Base-by-base conservation (phyloP, 2,888 invertebrate species). In the Xestia c-nigrum region DNA sequence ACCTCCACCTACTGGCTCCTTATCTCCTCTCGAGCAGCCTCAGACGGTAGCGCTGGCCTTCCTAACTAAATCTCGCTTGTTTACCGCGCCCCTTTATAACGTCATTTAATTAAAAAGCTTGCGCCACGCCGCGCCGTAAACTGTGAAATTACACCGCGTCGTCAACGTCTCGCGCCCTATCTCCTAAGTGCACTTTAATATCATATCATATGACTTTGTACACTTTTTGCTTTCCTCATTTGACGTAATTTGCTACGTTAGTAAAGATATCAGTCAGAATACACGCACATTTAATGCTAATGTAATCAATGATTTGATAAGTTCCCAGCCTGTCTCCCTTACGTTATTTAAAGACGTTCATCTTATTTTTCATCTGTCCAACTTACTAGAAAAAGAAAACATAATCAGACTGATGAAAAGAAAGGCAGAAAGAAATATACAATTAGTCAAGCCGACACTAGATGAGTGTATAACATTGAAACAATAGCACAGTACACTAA, bases 51-150 rank as follows among this genome's bases (percentile, higher is more conserved):
- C 74, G 90, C 89, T 90, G 91, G 90, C 90, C 90, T 91, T 91
- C 87, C 86, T 85, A 92, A 91, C 92, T 92, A 90, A 92, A 92
- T 91, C 91, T 90, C 89, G 88, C 89, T 90, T 92, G 92, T 93
- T 92, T 93, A 91, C 91, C 85, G 88, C 91, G 88, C 91, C 90
- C 92, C 91, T 92, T 92, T 91, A 91, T 89, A 91, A 89, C 88
- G 90, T 90, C 88, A 92, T 94, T 93, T 93, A 93, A 94, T 94
- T 94, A 93, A 93, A 94, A 93, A 91, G 88, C 89, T 89, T 87
- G 79, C 86, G 85, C 83, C 83, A 68, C 77, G 68, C 47, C 76
- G 65, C 81, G 67, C 76, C 81, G 74, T 85, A 82, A 85, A 86
- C 74, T 70, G 50, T 73, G 69, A 76, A 80, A 83, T 86, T 81